Base-by-base conservation (phyloP, 2,888 invertebrate species). In the Phania funesta region DNA sequence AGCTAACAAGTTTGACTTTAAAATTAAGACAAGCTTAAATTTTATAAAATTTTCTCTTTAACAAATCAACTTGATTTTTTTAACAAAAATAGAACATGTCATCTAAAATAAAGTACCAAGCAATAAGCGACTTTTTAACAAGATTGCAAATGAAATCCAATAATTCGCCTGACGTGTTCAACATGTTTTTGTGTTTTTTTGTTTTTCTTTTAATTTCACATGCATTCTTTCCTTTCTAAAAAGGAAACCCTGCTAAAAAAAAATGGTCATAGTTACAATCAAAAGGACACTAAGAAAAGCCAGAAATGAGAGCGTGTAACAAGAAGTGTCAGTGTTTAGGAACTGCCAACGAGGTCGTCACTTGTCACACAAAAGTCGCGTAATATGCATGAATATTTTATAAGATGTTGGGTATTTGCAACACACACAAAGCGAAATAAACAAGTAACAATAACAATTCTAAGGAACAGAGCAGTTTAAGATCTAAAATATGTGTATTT, bases 101-200 rank as follows among this genome's bases (percentile, higher is more conserved):
- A 32, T 60, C 56, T 65, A 58, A 76, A 41, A 44, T 41, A 67
- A 64, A 50, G 41, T 18, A 68, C 41, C 58, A 48, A 65, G 29
- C 78, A 79, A 79, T 79, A 79, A 75, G 64, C 76, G 80, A 76
- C 75, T 75, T 65, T 76, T 75, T 87, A 86, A 88, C 88, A 81
- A 77, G 35, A 75, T 73, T 32, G 44, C 75, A 77, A 73, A 75
- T 64, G 64, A 75, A 82, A 80, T 86, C 86, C 87, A 88, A 87
- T 87, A 88, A 88, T 88, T 88, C 86, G 88, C 88, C 86, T 87
- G 88, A 86, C 75, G 60, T 65, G 80, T 52, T 80, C 58, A 80
- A 80, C 75, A 70, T 80, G 62, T 46, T 35, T 64, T 74, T 73
- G 24, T 16, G 22, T 5, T 11, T 5, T 16, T 48, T 44, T 44